Percentiles rank a stretch among this genome's conserved stretches.
Evolutionary conservation across 2,888 invertebrate species (phyloP).

Genomic region (Lithosia quadra): DNA sequence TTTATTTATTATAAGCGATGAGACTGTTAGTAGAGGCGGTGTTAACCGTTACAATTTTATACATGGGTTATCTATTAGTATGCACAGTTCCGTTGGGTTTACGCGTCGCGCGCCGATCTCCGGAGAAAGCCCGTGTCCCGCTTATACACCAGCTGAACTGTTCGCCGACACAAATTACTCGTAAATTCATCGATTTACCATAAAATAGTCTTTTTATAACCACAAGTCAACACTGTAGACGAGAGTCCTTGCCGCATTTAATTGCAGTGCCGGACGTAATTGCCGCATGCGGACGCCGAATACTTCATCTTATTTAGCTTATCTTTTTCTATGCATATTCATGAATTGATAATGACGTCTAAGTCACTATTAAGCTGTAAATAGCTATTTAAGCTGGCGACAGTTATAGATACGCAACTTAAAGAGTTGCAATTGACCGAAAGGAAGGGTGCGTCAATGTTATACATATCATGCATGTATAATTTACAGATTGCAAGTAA

Average conservation of each 20-base stretch:
- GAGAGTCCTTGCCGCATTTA: constrained; percentile 66
- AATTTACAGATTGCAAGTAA: constrained; percentile 5
- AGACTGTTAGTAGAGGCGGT: constrained; percentile 67
- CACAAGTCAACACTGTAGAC: constrained; percentile 62
- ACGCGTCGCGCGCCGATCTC: constrained; percentile 67
- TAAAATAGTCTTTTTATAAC: constrained; percentile 71
- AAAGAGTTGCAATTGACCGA: constrained; percentile 47
- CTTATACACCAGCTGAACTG: constrained; percentile 70
- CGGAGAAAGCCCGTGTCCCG: constrained; percentile 80
- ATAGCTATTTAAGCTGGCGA: constrained; percentile 54
- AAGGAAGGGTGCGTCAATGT: constrained; percentile 32
- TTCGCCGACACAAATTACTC: constrained; percentile 71
- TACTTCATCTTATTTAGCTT: constrained; percentile 70
- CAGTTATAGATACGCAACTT: constrained; percentile 56
- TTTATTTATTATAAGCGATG: constrained; percentile 72
- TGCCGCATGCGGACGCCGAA: constrained; percentile 63
- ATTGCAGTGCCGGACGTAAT: constrained; percentile 66
- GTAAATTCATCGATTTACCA: constrained; percentile 72
- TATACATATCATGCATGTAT: constrained; percentile 14
- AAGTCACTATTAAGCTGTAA: constrained; percentile 60
- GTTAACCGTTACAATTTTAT: constrained; percentile 83
- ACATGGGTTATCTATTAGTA: constrained; percentile 78
- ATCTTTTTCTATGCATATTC: constrained; percentile 67
- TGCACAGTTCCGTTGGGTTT: constrained; percentile 77
- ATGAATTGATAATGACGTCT: constrained; percentile 67